Conservation (phyloP, 2,888 invertebrate genomes). For the Chydorus sphaericus region DNA sequence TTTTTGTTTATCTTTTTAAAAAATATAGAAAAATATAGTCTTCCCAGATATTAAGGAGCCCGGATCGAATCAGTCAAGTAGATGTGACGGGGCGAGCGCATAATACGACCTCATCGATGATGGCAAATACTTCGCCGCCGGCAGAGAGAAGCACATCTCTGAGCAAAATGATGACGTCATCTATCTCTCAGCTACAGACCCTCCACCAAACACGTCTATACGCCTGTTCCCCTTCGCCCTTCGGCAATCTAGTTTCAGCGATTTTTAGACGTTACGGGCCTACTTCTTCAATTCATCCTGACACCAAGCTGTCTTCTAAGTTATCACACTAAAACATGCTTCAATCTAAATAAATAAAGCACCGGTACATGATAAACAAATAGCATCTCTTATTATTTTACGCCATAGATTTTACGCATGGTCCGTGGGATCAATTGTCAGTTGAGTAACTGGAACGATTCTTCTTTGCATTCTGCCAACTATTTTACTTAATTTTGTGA, state of each 20-base stretch:
- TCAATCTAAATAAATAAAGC: constrained; percentile 64
- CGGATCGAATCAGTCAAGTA: constrained; percentile 15
- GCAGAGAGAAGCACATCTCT: background rate
- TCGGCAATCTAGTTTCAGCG: constrained; percentile 42
- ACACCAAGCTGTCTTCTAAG: constrained; percentile 52
- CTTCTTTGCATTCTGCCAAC: background rate
- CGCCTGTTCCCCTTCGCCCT: background rate
- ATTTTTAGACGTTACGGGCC: constrained; percentile 63
- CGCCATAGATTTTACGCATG: too few species aligned
- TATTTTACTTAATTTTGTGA: constrained; percentile 7
- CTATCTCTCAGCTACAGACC: constrained; percentile 25
- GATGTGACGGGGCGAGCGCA: constrained; percentile 25
- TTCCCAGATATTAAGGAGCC: too few species aligned
- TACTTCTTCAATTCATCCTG: constrained; percentile 61
- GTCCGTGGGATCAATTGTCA: background rate
- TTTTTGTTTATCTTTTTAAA: too few species aligned
- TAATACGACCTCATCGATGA: background rate
- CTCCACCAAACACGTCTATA: constrained; percentile 4
- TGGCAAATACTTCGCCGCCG: background rate
- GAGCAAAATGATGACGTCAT: too few species aligned
- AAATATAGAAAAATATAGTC: too few species aligned
- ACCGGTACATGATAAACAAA: constrained; percentile 49
- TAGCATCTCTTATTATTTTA: constrained; percentile 25
- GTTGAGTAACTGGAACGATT: background rate
- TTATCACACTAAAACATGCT: constrained; percentile 59